phyloP scores from a whole-genome alignment of 2,888 invertebrate species.

The Epinotia ramella region DNA sequence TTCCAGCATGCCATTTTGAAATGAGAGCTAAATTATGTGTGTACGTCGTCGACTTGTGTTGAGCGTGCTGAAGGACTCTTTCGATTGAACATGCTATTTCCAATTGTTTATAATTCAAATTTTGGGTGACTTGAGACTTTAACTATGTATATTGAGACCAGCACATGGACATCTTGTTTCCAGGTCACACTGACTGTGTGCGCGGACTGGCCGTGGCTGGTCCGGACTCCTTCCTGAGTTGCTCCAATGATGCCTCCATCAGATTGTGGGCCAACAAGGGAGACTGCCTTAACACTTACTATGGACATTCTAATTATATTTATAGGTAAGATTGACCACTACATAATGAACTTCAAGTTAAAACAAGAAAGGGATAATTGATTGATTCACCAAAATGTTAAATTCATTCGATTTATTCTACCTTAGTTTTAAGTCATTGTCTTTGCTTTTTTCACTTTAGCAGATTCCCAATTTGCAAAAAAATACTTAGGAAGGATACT shows the following conservation, averaged over 20 bases:
- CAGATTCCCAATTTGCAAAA: no score
- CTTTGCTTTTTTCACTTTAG: neutral
- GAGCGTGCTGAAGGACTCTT: no score
- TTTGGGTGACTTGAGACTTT: no score
- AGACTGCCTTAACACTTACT: slow-evolving; percentile 90
- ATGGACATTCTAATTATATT: slow-evolving; percentile 95
- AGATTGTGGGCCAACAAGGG: slow-evolving; percentile 93
- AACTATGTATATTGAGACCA: no score
- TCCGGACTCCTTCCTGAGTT: slow-evolving; percentile 92
- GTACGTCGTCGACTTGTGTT: no score
- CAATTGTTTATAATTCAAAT: no score
- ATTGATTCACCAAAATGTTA: no score
- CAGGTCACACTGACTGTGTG: slow-evolving; percentile 97
- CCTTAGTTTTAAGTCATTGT: neutral
- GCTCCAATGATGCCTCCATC: slow-evolving; percentile 96
- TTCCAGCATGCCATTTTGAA: no score
- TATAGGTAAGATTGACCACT: slow-evolving; percentile 85
- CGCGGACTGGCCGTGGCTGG: slow-evolving; percentile 90
- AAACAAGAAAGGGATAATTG: no score
- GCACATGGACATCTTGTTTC: neutral
- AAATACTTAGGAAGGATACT: neutral
- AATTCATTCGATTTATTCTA: neutral
- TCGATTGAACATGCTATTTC: no score
- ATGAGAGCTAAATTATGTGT: no score
- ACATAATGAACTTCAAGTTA: no score